phyloP scores from a whole-genome alignment of 2,797 vertebrate species.

The Meda fulgida region DNA sequence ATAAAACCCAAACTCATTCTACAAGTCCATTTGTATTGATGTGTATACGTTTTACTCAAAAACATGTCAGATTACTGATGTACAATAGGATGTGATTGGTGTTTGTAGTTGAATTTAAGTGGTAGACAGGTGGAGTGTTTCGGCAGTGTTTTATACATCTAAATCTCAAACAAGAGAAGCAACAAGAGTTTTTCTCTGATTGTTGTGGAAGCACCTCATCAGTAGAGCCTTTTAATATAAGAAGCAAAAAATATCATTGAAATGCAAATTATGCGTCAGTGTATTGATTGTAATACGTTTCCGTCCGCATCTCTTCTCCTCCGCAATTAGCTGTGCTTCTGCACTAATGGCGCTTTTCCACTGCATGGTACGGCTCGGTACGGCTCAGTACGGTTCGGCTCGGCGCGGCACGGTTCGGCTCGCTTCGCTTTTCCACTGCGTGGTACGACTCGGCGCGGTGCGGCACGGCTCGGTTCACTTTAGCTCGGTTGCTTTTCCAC shows the following conservation, averaged over 20 bases:
- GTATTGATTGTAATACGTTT: not conserved
- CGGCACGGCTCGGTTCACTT: too few species aligned
- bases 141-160: not conserved
- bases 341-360: too few species aligned
- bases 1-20: not conserved
- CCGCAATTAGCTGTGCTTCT: constrained; percentile 32
- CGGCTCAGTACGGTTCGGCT: too few species aligned
- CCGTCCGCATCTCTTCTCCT: not conserved
- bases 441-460: too few species aligned
- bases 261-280: not conserved
- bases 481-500: too few species aligned
- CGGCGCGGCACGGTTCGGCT: too few species aligned
- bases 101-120: not conserved
- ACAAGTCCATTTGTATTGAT: not conserved
- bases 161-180: not conserved
- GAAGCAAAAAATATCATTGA: not conserved
- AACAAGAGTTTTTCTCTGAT: not conserved
- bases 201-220: not conserved
- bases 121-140: not conserved
- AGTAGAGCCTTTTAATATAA: not conserved
- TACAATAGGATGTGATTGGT: not conserved
- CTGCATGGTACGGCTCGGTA: too few species aligned
- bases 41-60: not conserved
- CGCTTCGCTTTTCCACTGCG: too few species aligned
- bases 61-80: not conserved